Conservation (phyloP, 2,797 vertebrate genomes). For the Iguana delicatissima region DNA sequence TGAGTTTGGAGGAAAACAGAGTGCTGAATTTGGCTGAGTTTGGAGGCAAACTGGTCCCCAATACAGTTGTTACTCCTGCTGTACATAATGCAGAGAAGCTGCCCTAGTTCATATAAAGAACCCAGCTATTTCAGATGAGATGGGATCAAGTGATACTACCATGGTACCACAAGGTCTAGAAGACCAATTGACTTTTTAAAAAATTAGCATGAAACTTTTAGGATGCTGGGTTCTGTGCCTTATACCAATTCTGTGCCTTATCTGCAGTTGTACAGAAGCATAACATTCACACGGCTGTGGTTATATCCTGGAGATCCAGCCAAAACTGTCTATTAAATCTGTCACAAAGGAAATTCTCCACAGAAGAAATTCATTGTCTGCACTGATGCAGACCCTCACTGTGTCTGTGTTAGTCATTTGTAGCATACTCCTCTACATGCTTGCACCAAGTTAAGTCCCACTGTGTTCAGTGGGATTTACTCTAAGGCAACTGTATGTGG, state of each 20-base stretch:
- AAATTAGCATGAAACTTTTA: neutral
- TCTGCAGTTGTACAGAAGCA: neutral
- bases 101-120: neutral
- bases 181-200: neutral
- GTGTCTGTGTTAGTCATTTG: neutral
- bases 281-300: conserved; percentile 19
- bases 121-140: neutral
- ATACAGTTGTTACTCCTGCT: too few species aligned
- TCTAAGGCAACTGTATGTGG: neutral
- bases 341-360: neutral
- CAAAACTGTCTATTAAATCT: neutral
- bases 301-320: neutral
- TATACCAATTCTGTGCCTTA: neutral
- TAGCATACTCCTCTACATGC: neutral
- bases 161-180: neutral
- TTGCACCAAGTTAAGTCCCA: neutral
- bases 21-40: too few species aligned
- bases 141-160: neutral
- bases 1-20: too few species aligned
- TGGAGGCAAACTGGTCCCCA: too few species aligned
- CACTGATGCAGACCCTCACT: neutral
- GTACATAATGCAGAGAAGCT: neutral
- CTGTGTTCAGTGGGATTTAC: neutral
- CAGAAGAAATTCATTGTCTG: neutral
- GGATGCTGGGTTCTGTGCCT: neutral